Evolutionary conservation across 2,888 invertebrate genomes (phyloP).

Genomic region (Acanthacorydalis orientalis): DNA sequence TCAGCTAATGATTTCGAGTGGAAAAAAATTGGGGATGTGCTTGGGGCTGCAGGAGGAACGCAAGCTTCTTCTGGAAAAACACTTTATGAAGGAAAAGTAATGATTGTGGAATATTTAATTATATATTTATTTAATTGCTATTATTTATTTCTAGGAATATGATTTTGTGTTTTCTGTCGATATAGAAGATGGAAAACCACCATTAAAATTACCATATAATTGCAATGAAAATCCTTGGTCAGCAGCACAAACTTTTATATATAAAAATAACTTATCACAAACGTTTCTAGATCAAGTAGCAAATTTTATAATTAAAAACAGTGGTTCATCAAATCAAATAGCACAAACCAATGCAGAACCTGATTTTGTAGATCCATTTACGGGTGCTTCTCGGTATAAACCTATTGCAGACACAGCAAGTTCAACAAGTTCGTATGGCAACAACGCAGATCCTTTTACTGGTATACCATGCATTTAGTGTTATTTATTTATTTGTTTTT

Average conservation of each 20-base stretch:
- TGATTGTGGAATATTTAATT: conserved; percentile 4
- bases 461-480: conserved; percentile 19
- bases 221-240: conserved; percentile 80
- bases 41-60: conserved; percentile 55
- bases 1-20: conserved; percentile 44
- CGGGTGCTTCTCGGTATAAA: conserved; percentile 38
- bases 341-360: conserved; percentile 19
- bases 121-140: not conserved
- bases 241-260: conserved; percentile 79
- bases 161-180: conserved; percentile 96
- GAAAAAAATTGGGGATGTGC: conserved; percentile 79
- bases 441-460: conserved; percentile 40
- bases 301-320: conserved; percentile 78
- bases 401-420: conserved; percentile 23
- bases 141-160: conserved; percentile 42
- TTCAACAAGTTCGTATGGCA: conserved; percentile 15
- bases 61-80: conserved; percentile 55
- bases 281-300: conserved; percentile 82
- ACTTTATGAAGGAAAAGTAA: conserved; percentile 64
- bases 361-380: conserved; percentile 47
- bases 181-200: conserved; percentile 75
- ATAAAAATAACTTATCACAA: conserved; percentile 68
- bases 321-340: conserved; percentile 28
- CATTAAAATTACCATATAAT: conserved; percentile 84
- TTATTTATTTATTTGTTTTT: not conserved